These are phyloP conservation scores for Picus viridis DNA, from an alignment of 2,797 vertebrate genomes.

Conservation along the genomic window DNA sequence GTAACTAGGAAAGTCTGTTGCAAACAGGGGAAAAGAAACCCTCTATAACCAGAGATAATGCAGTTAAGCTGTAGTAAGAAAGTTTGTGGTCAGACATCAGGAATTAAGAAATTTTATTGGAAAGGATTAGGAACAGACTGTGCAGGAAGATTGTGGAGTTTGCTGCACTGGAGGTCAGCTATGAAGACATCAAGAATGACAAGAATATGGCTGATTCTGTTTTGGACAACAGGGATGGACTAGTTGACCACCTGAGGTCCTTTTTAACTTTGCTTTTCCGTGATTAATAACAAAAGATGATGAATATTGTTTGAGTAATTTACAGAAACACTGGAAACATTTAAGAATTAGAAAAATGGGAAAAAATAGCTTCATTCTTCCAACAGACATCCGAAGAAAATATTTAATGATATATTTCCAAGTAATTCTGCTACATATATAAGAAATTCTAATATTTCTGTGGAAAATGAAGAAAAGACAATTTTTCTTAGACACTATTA, in stretches of 20 bases:
- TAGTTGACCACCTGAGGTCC: background rate
- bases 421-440: background rate
- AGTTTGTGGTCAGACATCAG: background rate
- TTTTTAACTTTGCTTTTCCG: background rate
- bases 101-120: background rate
- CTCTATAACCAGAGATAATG: background rate
- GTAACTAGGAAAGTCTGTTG: background rate
- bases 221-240: background rate
- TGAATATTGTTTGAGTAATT: background rate
- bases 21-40: background rate
- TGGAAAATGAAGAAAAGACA: background rate
- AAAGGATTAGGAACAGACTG: background rate
- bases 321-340: background rate
- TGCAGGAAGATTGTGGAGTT: background rate
- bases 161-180: background rate
- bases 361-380: background rate
- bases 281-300: background rate
- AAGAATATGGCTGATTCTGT: background rate
- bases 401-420: background rate
- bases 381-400: background rate
- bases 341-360: background rate
- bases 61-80: background rate
- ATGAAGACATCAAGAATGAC: background rate
- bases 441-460: background rate
- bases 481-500: background rate